Percentiles rank a stretch among this genome's conserved stretches.
These are phyloP conservation scores for Pammene fasciana DNA, from an alignment of 2,888 invertebrate genomes.

Conservation along the genomic window DNA sequence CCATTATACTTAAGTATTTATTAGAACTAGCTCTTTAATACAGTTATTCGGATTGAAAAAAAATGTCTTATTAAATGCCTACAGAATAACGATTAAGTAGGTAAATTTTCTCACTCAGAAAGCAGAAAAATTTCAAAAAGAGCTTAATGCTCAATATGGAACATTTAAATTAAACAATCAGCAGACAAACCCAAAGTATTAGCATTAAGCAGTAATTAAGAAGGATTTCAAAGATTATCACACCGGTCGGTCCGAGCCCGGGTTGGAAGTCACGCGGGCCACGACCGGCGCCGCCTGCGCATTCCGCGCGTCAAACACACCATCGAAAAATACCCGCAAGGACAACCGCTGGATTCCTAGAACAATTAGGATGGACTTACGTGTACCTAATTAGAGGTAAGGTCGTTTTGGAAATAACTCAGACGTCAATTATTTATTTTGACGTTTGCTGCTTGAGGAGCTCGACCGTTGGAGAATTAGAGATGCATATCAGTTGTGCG, in stretches of 20 bases:
- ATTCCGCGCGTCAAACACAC: slow-evolving; percentile 79
- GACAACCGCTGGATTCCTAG: slow-evolving; percentile 58
- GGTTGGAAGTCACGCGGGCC: slow-evolving; percentile 72
- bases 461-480: not conserved
- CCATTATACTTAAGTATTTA: too few species aligned
- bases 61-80: too few species aligned
- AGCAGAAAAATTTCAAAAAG: too few species aligned
- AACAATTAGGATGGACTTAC: slow-evolving; percentile 46
- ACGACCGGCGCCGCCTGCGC: slow-evolving; percentile 72
- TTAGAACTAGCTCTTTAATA: too few species aligned
- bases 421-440: slow-evolving; percentile 17
- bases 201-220: slow-evolving; percentile 41
- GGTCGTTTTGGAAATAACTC: slow-evolving; percentile 20
- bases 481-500: not conserved
- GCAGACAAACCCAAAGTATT: slow-evolving; percentile 47
- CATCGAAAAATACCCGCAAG: slow-evolving; percentile 72
- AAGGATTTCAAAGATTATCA: slow-evolving; percentile 49
- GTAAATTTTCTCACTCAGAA: too few species aligned
- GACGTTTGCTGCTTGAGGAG: not conserved
- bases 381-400: slow-evolving; percentile 18
- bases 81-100: too few species aligned
- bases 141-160: not conserved
- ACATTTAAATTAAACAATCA: slow-evolving; percentile 46
- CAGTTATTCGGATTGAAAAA: too few species aligned
- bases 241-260: slow-evolving; percentile 57